These are phyloP conservation scores for Gasteruption jaculator DNA, from an alignment of 2,888 invertebrate species.

Conservation along the genomic window DNA sequence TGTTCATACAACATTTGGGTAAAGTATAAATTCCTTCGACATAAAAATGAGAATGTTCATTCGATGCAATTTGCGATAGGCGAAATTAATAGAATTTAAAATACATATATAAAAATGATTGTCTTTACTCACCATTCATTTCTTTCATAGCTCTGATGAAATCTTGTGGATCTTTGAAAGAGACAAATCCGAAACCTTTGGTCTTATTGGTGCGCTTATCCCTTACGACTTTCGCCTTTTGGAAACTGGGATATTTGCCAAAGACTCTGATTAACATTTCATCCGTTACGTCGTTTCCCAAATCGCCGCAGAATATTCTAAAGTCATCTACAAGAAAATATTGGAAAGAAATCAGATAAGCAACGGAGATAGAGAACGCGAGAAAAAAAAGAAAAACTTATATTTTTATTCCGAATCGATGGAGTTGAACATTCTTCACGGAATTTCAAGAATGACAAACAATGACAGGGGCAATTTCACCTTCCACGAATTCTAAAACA, in stretches of 20 bases:
- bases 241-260: conserved; percentile 89
- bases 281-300: conserved; percentile 98
- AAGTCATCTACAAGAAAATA: conserved; percentile 73
- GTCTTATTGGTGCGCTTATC: conserved; percentile 97
- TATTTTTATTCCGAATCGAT: too few relatives aligned
- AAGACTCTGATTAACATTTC: conserved; percentile 95
- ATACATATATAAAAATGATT: conserved; percentile 3
- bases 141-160: conserved; percentile 99
- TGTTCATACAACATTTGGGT: too few relatives aligned
- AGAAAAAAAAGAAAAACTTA: too few relatives aligned
- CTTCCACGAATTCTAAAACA: too few relatives aligned
- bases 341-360: too few relatives aligned
- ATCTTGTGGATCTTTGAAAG: conserved; percentile 95
- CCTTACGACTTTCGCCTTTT: conserved; percentile 89
- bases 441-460: too few relatives aligned
- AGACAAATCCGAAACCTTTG: conserved; percentile 98
- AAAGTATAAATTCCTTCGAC: too few relatives aligned
- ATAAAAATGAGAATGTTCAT: too few relatives aligned
- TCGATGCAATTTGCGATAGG: neutral
- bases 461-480: too few relatives aligned
- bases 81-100: conserved; percentile 7
- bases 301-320: conserved; percentile 97
- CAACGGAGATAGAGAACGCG: too few relatives aligned
- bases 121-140: conserved; percentile 82
- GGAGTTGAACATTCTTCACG: too few relatives aligned